phyloP scores from a whole-genome alignment of 2,797 vertebrate species.

The Aphelocoma californica region DNA sequence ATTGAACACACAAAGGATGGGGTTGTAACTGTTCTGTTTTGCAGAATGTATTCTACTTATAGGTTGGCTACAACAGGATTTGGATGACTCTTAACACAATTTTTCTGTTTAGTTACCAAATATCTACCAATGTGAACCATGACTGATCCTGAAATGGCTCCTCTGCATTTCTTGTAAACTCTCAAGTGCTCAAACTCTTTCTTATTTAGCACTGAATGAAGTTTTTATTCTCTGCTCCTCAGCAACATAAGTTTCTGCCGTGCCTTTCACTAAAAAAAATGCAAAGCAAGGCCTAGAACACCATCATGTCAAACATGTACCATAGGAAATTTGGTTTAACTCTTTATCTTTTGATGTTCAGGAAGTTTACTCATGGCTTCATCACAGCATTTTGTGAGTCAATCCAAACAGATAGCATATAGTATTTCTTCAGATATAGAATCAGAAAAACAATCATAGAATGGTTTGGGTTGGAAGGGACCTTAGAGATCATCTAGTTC shows the following conservation, averaged over 20 bases:
- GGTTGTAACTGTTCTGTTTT: neutral
- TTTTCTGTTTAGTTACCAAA: slow-evolving; percentile 12
- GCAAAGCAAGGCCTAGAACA: neutral
- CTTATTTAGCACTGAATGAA: neutral
- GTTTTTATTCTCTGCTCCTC: neutral
- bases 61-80: neutral
- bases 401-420: neutral
- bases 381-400: neutral
- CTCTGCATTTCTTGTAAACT: neutral
- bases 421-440: neutral
- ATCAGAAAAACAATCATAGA: neutral
- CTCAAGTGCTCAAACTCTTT: neutral
- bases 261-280: neutral
- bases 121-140: neutral
- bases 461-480: neutral
- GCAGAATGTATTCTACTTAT: neutral
- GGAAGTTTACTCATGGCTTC: neutral
- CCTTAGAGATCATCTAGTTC: neutral
- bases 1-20: neutral
- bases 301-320: neutral
- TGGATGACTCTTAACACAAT: neutral
- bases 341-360: neutral
- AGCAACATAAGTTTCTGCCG: neutral
- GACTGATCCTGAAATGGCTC: neutral
- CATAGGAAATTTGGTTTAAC: neutral